Percentiles rank a stretch among this genome's conserved stretches.
phyloP scores from a whole-genome alignment of 2,113 vertebrate species.

The Aix galericulata region DNA sequence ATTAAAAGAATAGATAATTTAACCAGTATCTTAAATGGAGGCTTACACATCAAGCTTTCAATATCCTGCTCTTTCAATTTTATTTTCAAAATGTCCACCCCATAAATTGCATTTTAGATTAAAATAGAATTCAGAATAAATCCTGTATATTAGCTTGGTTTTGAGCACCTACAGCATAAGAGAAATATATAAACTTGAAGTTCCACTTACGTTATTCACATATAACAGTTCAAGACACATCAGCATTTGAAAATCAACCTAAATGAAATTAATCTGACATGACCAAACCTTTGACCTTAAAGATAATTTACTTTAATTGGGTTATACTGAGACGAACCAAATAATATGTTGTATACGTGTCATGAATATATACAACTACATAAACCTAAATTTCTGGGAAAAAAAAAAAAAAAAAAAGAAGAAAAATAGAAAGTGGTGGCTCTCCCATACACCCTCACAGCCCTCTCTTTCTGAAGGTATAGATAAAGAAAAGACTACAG shows the following conservation, averaged over 20 bases:
- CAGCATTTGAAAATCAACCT: background rate
- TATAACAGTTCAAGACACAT: background rate
- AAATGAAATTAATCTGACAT: background rate
- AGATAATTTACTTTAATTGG: background rate
- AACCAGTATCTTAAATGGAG: background rate
- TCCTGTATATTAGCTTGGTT: background rate
- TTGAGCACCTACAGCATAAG: background rate
- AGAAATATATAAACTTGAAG: background rate
- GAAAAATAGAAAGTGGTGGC: too few relatives aligned
- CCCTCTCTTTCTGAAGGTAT: background rate
- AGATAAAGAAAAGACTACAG: background rate
- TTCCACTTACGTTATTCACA: background rate
- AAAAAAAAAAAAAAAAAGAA: background rate
- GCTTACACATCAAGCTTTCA: background rate
- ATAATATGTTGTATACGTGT: background rate
- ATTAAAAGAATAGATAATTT: background rate
- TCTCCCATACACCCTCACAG: background rate
- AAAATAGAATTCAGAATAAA: background rate
- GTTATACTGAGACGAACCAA: background rate
- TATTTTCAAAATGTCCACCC: background rate
- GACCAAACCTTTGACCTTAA: background rate
- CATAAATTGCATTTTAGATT: background rate
- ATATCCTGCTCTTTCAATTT: background rate
- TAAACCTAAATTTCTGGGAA: background rate
- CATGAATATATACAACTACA: background rate